These are phyloP conservation scores for Scomber scombrus DNA, from an alignment of 2,113 vertebrate genomes.

Conservation along the genomic window DNA sequence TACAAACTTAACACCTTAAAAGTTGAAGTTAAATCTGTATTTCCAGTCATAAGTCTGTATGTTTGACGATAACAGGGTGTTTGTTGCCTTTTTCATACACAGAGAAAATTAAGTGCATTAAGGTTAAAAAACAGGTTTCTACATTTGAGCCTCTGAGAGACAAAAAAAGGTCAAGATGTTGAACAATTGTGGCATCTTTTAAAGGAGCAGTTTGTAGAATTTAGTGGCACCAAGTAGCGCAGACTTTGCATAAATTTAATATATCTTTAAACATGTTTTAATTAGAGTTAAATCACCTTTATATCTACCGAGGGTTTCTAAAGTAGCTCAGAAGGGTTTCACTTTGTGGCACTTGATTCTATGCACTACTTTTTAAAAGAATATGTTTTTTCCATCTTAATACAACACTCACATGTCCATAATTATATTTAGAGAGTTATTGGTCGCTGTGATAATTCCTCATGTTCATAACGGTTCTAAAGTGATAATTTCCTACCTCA, in stretches of 20 bases:
- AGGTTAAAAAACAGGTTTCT: neutral
- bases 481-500: too few species aligned
- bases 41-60: neutral
- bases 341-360: too few species aligned
- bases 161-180: too few species aligned
- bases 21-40: neutral
- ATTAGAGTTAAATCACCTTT: too few species aligned
- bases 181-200: neutral
- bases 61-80: constrained; percentile 3
- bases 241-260: too few species aligned
- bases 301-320: too few species aligned
- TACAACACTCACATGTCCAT: neutral
- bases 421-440: neutral
- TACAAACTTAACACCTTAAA: neutral
- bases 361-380: too few species aligned
- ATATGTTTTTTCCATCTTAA: neutral
- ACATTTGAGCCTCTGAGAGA: neutral
- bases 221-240: too few species aligned
- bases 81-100: neutral
- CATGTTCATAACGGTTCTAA: neutral
- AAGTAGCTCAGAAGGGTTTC: too few species aligned
- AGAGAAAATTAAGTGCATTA: neutral
- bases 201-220: neutral
- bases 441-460: neutral
- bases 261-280: too few species aligned